These are phyloP conservation scores for Fistularia commersonii DNA, from an alignment of 2,797 vertebrate genomes.

Conservation along the genomic window DNA sequence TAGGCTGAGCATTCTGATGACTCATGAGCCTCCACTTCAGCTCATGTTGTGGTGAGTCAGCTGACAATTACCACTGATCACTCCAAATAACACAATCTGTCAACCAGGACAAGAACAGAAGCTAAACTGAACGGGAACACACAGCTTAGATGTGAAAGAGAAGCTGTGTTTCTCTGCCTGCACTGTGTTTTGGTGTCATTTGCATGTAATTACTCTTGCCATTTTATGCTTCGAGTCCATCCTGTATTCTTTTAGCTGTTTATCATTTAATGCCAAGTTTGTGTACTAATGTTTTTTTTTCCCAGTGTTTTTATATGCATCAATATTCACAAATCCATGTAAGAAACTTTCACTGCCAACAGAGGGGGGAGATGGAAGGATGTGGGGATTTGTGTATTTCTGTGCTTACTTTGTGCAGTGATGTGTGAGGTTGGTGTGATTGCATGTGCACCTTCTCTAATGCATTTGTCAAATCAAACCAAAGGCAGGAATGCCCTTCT, in stretches of 20 bases:
- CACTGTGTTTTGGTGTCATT: neutral
- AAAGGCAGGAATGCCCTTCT: constrained; percentile 15
- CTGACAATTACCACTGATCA: constrained; percentile 39
- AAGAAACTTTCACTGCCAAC: neutral
- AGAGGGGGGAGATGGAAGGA: neutral
- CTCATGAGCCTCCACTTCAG: constrained; percentile 40
- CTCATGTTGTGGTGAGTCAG: constrained; percentile 55
- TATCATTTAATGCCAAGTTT: neutral
- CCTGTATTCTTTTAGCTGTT: neutral
- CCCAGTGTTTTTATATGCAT: no score
- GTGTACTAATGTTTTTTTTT: neutral
- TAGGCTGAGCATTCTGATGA: constrained; percentile 56
- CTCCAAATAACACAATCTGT: constrained; percentile 49
- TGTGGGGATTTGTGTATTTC: constrained; percentile 3
- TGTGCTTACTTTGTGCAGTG: constrained; percentile 4
- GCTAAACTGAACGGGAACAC: neutral
- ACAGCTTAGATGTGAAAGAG: neutral
- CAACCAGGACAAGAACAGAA: constrained; percentile 27
- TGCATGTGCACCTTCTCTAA: constrained; percentile 15
- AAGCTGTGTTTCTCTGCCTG: constrained; percentile 7
- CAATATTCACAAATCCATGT: no score
- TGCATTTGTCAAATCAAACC: constrained; percentile 36
- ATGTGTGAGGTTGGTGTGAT: constrained; percentile 7
- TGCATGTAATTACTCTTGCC: no score
- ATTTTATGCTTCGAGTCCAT: neutral